Evolutionary conservation across 2,113 vertebrate genomes (phyloP).

Genomic region (Eurystomus gularis): DNA sequence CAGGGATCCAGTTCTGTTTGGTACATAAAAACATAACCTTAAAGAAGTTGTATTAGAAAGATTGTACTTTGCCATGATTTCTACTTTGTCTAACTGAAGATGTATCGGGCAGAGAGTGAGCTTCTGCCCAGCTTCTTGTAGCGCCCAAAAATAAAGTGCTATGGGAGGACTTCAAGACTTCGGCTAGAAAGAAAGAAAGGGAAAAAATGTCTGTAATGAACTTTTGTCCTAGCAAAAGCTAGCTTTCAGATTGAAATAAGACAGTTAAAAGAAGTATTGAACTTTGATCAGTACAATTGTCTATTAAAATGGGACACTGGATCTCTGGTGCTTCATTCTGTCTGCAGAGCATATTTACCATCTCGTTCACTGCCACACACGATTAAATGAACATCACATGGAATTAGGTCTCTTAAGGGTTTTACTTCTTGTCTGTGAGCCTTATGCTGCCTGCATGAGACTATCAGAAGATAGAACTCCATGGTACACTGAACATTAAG

Average conservation of each 20-base stretch:
- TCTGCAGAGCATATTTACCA: not conserved
- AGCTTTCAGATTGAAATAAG: not conserved
- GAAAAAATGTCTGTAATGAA: not conserved
- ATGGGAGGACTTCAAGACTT: not conserved
- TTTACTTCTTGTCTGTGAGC: not conserved
- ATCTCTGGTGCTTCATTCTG: not conserved
- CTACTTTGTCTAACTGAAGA: not conserved
- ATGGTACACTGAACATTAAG: not conserved
- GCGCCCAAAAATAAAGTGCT: not conserved
- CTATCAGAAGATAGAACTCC: not conserved
- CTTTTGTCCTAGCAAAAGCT: not conserved
- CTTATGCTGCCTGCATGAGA: rapidly evolving
- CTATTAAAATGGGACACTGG: not conserved
- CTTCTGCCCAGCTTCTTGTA: not conserved
- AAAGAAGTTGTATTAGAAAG: not conserved
- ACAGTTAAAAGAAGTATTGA: not conserved
- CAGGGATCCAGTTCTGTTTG: not conserved
- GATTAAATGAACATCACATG: too few relatives aligned
- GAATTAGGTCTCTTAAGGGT: not conserved
- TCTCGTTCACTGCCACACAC: not conserved
- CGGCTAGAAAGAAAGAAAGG: not conserved
- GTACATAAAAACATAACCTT: not conserved
- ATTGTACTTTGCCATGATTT: not conserved
- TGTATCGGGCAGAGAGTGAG: rapidly evolving
- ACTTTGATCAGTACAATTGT: not conserved